Percentiles rank a stretch among this genome's conserved stretches.
Evolutionary conservation across 2,888 invertebrate genomes (phyloP).

Genomic region (Ariolimax columbianus): DNA sequence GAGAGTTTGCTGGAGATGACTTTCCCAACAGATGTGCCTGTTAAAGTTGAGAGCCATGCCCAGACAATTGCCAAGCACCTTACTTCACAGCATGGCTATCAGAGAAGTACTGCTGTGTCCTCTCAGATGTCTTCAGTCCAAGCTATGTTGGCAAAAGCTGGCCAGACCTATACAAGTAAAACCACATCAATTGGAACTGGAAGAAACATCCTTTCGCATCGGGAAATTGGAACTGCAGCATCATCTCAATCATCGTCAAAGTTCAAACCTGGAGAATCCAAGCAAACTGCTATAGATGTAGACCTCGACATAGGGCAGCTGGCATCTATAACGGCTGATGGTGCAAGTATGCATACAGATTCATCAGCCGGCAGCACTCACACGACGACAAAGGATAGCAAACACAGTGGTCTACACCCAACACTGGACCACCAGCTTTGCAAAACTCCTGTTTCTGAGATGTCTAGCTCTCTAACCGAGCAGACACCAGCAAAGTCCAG

Average conservation of each 20-base stretch:
- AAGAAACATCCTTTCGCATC: not conserved
- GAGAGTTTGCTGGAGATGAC: not conserved
- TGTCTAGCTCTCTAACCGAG: not conserved
- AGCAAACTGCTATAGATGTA: slow-evolving; percentile 49
- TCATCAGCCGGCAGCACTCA: not conserved
- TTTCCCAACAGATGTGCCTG: slow-evolving; percentile 10
- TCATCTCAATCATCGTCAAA: slow-evolving; percentile 22
- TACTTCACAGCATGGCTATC: slow-evolving; percentile 7
- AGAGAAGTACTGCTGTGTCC: not conserved
- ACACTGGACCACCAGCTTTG: slow-evolving; percentile 14
- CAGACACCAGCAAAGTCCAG: not conserved
- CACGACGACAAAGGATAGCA: not conserved
- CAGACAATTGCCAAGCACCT: slow-evolving; percentile 38
- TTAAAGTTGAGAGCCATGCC: slow-evolving; percentile 29
- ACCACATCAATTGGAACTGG: not conserved
- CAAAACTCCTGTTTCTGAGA: not conserved
- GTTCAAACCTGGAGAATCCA: slow-evolving; percentile 44
- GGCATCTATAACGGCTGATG: slow-evolving; percentile 38
- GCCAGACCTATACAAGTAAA: slow-evolving; percentile 12
- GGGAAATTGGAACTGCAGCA: not conserved
- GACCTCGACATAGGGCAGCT: slow-evolving; percentile 47
- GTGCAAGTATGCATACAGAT: not conserved
- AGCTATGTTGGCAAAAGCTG: slow-evolving; percentile 3
- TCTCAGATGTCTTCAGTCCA: slow-evolving; percentile 32
- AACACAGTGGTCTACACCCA: not conserved